Base-by-base conservation (phyloP, 1,140 invertebrate genomes). In the Leguminivora glycinivorella region DNA sequence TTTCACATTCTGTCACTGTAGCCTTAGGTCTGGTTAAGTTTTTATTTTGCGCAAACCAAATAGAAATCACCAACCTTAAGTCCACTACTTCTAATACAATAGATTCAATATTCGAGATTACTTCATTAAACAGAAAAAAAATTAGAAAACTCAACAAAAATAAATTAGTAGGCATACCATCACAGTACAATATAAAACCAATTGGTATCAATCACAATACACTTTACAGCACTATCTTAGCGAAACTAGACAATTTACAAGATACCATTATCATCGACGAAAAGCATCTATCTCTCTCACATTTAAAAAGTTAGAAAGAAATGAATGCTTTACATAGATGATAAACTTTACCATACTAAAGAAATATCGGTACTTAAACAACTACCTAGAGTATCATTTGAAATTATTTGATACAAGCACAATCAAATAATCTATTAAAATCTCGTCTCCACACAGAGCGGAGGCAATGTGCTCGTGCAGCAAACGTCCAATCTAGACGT, bases 191-290 rank as follows among this genome's bases (percentile, higher is more conserved):
- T 69, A 69, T 52, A 29, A 69, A 69, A 69, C 47, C 68, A 69
- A 69, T 69, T 69, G 68, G 26, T 25, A 25, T 69, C 24, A 52
- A 69, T 69, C 22, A 52, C 43, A 26, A 68, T 34, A 69, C 67
- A 69, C 66, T 29, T 67, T 40, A 29, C 58, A 70, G 60, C 29
- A 63, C 68, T 67, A 67, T 70, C 40, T 72, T 71, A 70, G 73
- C 52, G 75, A 79, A 81, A 71, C 75, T 74, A 74, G 76, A 77
- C 79, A 75, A 76, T 52, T 52, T 52, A 52, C 47, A 52, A 52
- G 19, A 19, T 52, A 0, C 47, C 7, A 1, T 6, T 75, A 79
- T 79, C 76, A 82, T 80, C 77, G 81, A 81, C 78, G 78, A 75
- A 77, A 81, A 73, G 47, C 47, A 22, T 52, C 2, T 19, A 1